Evolutionary conservation across 2,113 vertebrate species (phyloP).

Genomic region (Mus musculus): DNA sequence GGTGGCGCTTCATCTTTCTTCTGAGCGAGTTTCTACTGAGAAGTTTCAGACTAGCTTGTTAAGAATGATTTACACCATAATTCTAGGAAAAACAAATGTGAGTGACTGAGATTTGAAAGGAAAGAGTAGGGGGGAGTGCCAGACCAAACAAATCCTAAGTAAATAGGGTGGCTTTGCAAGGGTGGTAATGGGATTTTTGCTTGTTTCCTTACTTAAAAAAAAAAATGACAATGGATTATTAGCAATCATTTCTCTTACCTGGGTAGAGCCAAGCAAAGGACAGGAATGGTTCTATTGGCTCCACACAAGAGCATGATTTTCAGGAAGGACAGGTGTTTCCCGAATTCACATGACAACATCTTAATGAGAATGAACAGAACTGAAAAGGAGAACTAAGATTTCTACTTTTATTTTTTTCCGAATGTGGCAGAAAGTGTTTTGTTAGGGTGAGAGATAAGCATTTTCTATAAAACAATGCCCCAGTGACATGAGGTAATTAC

Average conservation of each 20-base stretch:
- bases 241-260: slow-evolving; percentile 62
- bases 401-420: neutral
- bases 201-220: slow-evolving; percentile 39
- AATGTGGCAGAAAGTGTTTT: slow-evolving; percentile 67
- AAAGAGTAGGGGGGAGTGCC: slow-evolving; percentile 65
- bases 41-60: slow-evolving; percentile 74
- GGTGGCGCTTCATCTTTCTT: slow-evolving; percentile 63
- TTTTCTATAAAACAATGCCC: slow-evolving; percentile 73
- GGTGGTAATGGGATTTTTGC: neutral
- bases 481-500: slow-evolving; percentile 75
- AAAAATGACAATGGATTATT: slow-evolving; percentile 46
- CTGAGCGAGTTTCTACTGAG: slow-evolving; percentile 61
- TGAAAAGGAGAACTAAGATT: slow-evolving; percentile 64
- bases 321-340: slow-evolving; percentile 71
- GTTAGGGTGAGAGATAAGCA: slow-evolving; percentile 65
- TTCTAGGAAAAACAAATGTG: slow-evolving; percentile 77
- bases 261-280: slow-evolving; percentile 33
- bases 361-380: slow-evolving; percentile 59
- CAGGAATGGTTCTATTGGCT: slow-evolving; percentile 32
- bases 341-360: slow-evolving; percentile 41
- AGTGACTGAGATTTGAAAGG: slow-evolving; percentile 78
- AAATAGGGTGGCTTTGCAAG: slow-evolving; percentile 63
- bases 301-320: slow-evolving; percentile 53
- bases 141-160: slow-evolving; percentile 73
- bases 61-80: slow-evolving; percentile 77